These are phyloP conservation scores for Apogon hyalosoma DNA, from an alignment of 2,797 vertebrate species.

Conservation along the genomic window DNA sequence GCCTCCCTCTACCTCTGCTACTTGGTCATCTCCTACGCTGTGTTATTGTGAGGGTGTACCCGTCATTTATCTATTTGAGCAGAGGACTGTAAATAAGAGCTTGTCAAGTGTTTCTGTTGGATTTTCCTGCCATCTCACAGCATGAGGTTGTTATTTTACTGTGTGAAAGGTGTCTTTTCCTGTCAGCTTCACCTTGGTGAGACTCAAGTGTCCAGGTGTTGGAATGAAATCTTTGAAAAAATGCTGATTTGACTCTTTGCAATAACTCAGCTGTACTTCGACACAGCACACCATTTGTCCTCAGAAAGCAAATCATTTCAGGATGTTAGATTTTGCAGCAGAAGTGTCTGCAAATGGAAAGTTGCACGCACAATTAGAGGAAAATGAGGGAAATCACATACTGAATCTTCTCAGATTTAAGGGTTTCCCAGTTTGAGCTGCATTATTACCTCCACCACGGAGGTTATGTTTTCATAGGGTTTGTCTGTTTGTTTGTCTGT, in stretches of 20 bases:
- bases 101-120: slow-evolving; percentile 46
- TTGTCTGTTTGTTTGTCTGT: no score
- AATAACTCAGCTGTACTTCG: background rate
- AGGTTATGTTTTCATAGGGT: no score
- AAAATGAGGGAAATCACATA: slow-evolving; percentile 30
- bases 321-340: background rate
- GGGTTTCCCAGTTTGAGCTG: slow-evolving; percentile 27
- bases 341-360: background rate
- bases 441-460: slow-evolving; percentile 12
- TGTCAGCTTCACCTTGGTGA: slow-evolving; percentile 7
- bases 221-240: slow-evolving; percentile 26
- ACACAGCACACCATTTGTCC: slow-evolving; percentile 29
- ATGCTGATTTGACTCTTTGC: slow-evolving; percentile 43
- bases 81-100: slow-evolving; percentile 39
- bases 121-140: slow-evolving; percentile 45
- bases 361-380: background rate
- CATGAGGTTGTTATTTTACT: slow-evolving; percentile 53
- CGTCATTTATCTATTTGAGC: slow-evolving; percentile 47
- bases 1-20: slow-evolving; percentile 12
- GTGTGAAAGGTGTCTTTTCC: slow-evolving; percentile 37
- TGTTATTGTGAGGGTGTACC: slow-evolving; percentile 35
- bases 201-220: slow-evolving; percentile 7
- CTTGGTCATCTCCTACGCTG: slow-evolving; percentile 39
- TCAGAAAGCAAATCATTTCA: slow-evolving; percentile 11
- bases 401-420: slow-evolving; percentile 14